Evolutionary conservation across 1,140 invertebrate genomes (phyloP).

Genomic region (Homarus americanus): DNA sequence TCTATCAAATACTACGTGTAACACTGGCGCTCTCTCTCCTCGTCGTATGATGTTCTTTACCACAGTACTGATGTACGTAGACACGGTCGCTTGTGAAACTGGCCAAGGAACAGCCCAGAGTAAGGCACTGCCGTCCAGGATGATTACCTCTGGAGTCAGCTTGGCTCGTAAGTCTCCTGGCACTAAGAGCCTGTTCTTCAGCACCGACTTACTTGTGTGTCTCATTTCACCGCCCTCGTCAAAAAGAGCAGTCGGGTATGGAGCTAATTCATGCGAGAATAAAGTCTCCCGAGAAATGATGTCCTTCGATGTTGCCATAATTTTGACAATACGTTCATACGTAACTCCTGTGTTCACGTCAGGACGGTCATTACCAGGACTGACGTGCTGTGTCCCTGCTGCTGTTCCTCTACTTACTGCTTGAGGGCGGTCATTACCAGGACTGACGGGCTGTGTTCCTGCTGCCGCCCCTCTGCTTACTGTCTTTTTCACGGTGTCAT

Average conservation of each 20-base stretch:
- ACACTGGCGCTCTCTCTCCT: not conserved
- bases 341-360: conserved; percentile 14
- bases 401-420: too few relatives aligned
- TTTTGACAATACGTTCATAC: conserved; percentile 19
- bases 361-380: not conserved
- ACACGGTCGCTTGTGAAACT: conserved; percentile 25
- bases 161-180: not conserved
- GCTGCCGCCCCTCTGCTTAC: not conserved
- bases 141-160: conserved; percentile 3
- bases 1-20: conserved; percentile 30
- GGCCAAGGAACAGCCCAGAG: conserved; percentile 39
- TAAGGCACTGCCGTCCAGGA: conserved; percentile 30
- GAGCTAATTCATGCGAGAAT: conserved; percentile 26
- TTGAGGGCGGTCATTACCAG: too few relatives aligned
- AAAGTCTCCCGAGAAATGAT: conserved; percentile 19
- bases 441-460: not conserved
- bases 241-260: conserved; percentile 14
- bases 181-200: conserved; percentile 13
- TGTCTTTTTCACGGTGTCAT: not conserved
- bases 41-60: conserved; percentile 24
- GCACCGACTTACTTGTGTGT: conserved; percentile 17
- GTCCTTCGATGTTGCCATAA: conserved; percentile 31
- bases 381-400: too few relatives aligned
- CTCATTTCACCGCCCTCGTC: too few relatives aligned
- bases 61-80: conserved; percentile 7